These are phyloP conservation scores for Frieseomelitta varia DNA, from an alignment of 1,140 invertebrate genomes.

Conservation along the genomic window DNA sequence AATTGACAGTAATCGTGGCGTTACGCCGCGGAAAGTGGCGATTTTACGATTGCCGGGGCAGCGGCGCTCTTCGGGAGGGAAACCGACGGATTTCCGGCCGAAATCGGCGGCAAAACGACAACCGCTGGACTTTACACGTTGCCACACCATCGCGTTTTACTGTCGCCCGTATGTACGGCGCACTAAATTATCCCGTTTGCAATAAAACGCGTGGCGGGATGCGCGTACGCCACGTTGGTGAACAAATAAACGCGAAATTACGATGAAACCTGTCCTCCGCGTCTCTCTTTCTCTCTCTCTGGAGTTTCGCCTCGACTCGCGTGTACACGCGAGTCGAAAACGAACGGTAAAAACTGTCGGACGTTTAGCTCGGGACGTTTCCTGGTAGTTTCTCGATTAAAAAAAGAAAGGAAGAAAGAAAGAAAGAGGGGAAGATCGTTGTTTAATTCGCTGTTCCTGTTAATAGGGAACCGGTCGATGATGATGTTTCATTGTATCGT, in stretches of 20 bases:
- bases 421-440: not conserved
- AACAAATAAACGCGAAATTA: constrained; percentile 48
- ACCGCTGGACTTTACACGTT: constrained; percentile 7
- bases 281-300: not conserved
- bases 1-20: constrained; percentile 50
- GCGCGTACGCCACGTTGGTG: constrained; percentile 3
- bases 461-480: not conserved
- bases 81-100: not conserved
- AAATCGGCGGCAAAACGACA: constrained; percentile 40
- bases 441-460: not conserved
- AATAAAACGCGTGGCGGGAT: constrained; percentile 37
- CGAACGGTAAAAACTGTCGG: constrained; percentile 22
- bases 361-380: not conserved
- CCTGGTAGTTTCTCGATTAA: not conserved
- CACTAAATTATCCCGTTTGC: constrained; percentile 38
- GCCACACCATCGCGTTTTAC: constrained; percentile 23
- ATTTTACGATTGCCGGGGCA: constrained; percentile 48
- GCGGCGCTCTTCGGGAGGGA: too few species aligned
- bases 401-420: not conserved
- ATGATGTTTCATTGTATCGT: not conserved
- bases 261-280: not conserved
- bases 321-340: constrained; percentile 7
- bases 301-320: too few species aligned
- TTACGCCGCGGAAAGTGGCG: constrained; percentile 39
- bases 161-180: constrained; percentile 29